phyloP scores from a whole-genome alignment of 2,797 vertebrate species.

The Paedocypris micromegethes region DNA sequence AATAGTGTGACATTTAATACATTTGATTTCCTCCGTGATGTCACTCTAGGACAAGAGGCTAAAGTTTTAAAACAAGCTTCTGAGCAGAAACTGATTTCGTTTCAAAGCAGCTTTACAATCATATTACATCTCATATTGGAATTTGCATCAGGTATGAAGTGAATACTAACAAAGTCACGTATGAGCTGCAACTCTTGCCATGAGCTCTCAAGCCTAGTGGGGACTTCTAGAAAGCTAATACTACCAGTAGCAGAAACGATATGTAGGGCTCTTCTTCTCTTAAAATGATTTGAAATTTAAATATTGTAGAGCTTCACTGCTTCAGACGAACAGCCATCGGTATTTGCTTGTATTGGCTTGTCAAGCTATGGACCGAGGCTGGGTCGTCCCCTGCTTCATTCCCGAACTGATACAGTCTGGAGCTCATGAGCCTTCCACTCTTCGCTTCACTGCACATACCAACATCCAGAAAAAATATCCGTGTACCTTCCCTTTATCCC shows the following conservation, averaged over 20 bases:
- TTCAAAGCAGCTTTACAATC: neutral
- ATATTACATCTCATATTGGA: conserved; percentile 17
- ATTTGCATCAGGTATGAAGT: conserved; percentile 16
- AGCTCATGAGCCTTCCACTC: conserved; percentile 33
- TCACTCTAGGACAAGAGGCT: conserved; percentile 24
- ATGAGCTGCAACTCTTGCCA: neutral
- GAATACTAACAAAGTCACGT: conserved; percentile 3
- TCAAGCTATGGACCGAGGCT: conserved; percentile 21
- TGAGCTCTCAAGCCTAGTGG: neutral
- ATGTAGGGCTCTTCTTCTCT: conserved; percentile 22
- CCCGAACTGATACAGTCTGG: conserved; percentile 36
- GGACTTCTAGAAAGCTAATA: conserved; percentile 12
- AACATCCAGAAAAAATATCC: conserved; percentile 28
- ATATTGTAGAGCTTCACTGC: conserved; percentile 7
- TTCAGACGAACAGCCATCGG: conserved; percentile 34
- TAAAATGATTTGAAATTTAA: too few relatives aligned
- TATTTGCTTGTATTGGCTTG: conserved; percentile 39
- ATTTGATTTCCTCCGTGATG: conserved; percentile 14
- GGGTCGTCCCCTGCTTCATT: conserved; percentile 28
- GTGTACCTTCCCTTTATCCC: conserved; percentile 5
- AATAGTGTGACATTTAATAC: conserved; percentile 31
- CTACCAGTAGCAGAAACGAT: conserved; percentile 8
- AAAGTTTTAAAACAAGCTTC: conserved; percentile 24
- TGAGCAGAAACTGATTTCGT: neutral
- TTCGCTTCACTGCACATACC: conserved; percentile 22